Percentiles rank a stretch among this genome's conserved stretches.
Evolutionary conservation across 2,888 invertebrate species (phyloP).

Genomic region (Agrochola lota): DNA sequence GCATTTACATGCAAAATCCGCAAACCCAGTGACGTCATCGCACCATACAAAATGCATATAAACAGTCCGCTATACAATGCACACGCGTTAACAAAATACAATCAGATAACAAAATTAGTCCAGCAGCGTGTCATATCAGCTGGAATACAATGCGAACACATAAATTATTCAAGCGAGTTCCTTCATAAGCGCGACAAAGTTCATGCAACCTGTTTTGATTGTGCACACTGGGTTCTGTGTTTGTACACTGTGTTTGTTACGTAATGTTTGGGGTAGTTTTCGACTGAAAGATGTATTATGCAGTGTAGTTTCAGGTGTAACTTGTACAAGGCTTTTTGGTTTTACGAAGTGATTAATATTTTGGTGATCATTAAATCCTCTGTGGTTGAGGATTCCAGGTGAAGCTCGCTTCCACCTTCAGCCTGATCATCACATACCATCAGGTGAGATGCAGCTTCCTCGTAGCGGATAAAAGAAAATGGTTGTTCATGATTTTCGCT

Average conservation of each 20-base stretch:
- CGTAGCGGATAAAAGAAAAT: too few relatives aligned
- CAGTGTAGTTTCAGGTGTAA: background rate
- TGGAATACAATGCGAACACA: slow-evolving; percentile 58
- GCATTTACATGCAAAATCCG: slow-evolving; percentile 20
- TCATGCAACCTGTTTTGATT: slow-evolving; percentile 50
- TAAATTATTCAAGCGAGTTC: slow-evolving; percentile 60
- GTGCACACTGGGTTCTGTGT: slow-evolving; percentile 29
- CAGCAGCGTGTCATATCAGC: slow-evolving; percentile 54
- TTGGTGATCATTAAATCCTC: background rate
- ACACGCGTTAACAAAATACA: slow-evolving; percentile 53
- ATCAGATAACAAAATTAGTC: slow-evolving; percentile 60
- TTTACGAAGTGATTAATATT: background rate
- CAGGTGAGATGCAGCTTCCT: too few relatives aligned
- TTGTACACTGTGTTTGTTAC: slow-evolving; percentile 40
- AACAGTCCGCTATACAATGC: slow-evolving; percentile 28
- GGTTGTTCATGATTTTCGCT: background rate
- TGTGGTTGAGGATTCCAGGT: too few relatives aligned
- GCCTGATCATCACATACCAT: too few relatives aligned
- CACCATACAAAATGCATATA: slow-evolving; percentile 52
- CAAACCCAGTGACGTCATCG: slow-evolving; percentile 39
- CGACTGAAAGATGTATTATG: background rate
- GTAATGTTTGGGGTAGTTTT: slow-evolving; percentile 45
- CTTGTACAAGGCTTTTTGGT: too few relatives aligned
- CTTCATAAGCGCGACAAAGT: slow-evolving; percentile 53
- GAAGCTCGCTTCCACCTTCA: too few relatives aligned